Conservation (phyloP, 2,113 vertebrate genomes). For the Oryzias javanicus region DNA sequence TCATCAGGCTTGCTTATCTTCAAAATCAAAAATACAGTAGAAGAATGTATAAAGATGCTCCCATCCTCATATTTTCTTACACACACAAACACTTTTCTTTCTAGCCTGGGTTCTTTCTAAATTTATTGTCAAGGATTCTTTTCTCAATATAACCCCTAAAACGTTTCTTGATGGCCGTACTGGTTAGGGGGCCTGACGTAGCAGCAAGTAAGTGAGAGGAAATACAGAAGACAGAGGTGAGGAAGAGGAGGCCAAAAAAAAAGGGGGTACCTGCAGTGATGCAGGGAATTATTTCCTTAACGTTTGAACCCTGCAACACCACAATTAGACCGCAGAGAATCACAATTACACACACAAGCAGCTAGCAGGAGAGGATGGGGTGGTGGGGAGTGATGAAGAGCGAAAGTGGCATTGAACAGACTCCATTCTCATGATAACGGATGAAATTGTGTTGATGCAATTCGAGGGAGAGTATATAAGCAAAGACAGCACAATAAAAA, state of each 20-base stretch:
- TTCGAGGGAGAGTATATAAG: conserved; percentile 49
- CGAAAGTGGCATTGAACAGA: conserved; percentile 56
- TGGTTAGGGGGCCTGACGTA: conserved; percentile 7
- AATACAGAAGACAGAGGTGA: conserved; percentile 11
- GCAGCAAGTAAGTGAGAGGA: conserved; percentile 1
- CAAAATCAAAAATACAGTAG: conserved; percentile 14
- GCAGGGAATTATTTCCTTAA: conserved; percentile 41
- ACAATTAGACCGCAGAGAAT: conserved; percentile 63
- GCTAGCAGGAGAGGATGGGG: conserved; percentile 28
- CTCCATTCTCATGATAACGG: conserved; percentile 50
- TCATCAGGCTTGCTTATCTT: conserved; percentile 22
- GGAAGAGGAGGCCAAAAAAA: conserved; percentile 8
- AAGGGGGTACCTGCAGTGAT: conserved; percentile 16
- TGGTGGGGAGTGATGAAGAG: conserved; percentile 47
- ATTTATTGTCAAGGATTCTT: neutral
- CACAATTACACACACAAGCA: conserved; percentile 30
- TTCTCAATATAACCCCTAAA: conserved; percentile 5
- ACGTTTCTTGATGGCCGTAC: conserved; percentile 1
- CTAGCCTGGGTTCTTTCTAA: too few relatives aligned
- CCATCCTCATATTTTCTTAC: neutral
- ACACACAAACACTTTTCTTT: too few relatives aligned
- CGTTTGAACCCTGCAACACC: conserved; percentile 48
- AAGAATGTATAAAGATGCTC: neutral
- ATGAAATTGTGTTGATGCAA: conserved; percentile 51
- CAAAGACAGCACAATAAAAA: conserved; percentile 21